A percentile compares a stretch with the other conserved stretches of the same genome.
phyloP scores from a whole-genome alignment of 2,797 vertebrate species.

The Pseudomugil tenellus region DNA sequence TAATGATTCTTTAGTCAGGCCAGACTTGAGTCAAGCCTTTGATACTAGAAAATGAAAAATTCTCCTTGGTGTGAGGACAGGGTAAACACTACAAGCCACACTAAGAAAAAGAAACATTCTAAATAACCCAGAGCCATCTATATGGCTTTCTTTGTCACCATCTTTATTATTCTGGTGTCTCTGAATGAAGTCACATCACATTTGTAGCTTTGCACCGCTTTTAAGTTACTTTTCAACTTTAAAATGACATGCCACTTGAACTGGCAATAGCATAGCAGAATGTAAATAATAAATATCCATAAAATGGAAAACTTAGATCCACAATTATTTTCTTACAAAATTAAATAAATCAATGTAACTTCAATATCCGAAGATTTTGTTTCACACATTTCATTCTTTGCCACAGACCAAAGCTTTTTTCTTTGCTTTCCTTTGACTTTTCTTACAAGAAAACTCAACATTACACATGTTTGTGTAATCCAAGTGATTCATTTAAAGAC shows the following conservation, averaged over 20 bases:
- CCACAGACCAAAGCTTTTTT: background rate
- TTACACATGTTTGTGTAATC: background rate
- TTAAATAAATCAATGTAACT: background rate
- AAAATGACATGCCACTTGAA: constrained; percentile 4
- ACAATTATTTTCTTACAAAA: background rate
- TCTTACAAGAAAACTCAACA: background rate
- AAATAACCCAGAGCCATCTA: constrained; percentile 1
- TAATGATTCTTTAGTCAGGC: background rate
- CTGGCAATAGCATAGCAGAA: background rate
- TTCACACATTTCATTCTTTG: background rate
- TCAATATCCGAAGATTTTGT: background rate
- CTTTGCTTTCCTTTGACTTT: constrained; percentile 1
- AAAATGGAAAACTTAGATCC: background rate
- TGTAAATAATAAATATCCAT: background rate
- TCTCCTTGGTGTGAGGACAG: constrained; percentile 3
- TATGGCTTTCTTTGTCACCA: constrained; percentile 1
- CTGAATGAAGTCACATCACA: constrained; percentile 23
- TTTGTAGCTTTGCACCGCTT: background rate
- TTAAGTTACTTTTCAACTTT: constrained; percentile 18
- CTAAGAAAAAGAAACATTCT: background rate
- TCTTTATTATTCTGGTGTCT: constrained; percentile 1
- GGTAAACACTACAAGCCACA: background rate
- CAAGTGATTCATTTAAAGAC: background rate
- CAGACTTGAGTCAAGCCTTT: background rate
- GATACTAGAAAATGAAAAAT: constrained; percentile 14